These are phyloP conservation scores for Ailuropoda melanoleuca DNA, from an alignment of 2,113 vertebrate species.

Conservation along the genomic window DNA sequence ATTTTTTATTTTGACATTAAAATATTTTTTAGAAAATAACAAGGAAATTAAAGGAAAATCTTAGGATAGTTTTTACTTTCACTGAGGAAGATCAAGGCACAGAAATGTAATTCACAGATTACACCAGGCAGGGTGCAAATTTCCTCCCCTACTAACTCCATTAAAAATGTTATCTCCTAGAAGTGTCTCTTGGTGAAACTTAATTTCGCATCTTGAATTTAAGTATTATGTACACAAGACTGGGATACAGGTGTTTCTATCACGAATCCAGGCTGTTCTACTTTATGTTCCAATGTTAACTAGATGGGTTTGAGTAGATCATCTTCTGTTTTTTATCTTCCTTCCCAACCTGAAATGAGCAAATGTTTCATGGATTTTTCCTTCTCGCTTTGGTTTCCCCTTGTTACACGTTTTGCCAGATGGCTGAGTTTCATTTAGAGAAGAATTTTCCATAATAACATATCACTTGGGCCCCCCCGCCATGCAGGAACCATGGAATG, in stretches of 20 bases:
- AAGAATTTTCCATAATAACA: slow-evolving; percentile 72
- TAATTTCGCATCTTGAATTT: not conserved
- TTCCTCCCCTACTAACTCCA: not conserved
- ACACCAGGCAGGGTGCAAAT: not conserved
- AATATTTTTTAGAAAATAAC: not conserved
- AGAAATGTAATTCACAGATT: not conserved
- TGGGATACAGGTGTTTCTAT: not conserved
- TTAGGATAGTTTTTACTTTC: slow-evolving; percentile 26
- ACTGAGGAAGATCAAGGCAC: slow-evolving; percentile 7
- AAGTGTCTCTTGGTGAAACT: not conserved
- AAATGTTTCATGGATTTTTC: slow-evolving; percentile 46
- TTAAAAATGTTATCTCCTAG: not conserved
- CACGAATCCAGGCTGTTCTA: not conserved
- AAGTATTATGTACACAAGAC: not conserved
- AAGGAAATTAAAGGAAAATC: not conserved
- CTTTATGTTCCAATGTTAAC: not conserved
- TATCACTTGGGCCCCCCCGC: slow-evolving; percentile 41
- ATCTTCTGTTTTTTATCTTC: slow-evolving; percentile 30
- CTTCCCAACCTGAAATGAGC: slow-evolving; percentile 59
- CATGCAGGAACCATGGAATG: slow-evolving; percentile 57
- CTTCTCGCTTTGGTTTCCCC: slow-evolving; percentile 58
- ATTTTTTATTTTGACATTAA: not conserved
- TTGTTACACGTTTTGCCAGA: slow-evolving; percentile 66
- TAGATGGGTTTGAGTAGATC: not conserved
- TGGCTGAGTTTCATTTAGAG: slow-evolving; percentile 63